phyloP scores from a whole-genome alignment of 2,113 vertebrate genomes.

The Nothobranchius kuhntae region DNA sequence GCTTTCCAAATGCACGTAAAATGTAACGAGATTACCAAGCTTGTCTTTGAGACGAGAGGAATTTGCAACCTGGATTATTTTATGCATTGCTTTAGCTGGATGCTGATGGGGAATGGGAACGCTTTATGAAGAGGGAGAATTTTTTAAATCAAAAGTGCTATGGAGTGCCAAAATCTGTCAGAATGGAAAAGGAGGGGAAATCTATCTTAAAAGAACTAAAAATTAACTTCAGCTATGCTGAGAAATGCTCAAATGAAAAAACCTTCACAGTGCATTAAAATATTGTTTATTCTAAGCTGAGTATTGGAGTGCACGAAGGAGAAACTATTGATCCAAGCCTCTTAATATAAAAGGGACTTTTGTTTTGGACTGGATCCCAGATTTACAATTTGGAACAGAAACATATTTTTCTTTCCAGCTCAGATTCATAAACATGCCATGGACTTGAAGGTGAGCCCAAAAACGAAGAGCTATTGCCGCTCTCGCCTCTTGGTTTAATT shows the following conservation, averaged over 20 bases:
- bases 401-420: neutral
- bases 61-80: conserved; percentile 8
- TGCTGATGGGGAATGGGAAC: conserved; percentile 12
- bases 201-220: neutral
- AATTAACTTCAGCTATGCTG: neutral
- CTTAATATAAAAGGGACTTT: neutral
- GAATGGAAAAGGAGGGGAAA: neutral
- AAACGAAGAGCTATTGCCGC: conserved; percentile 5
- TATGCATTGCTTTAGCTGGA: neutral
- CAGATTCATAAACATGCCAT: conserved; percentile 9
- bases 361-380: neutral
- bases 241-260: neutral
- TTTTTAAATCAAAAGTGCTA: conserved; percentile 13
- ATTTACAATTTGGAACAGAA: neutral
- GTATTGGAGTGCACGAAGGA: neutral
- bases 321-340: conserved; percentile 18
- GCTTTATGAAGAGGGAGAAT: conserved; percentile 1
- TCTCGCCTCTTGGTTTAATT: conserved; percentile 38
- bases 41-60: neutral
- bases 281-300: too few species aligned
- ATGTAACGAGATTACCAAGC: neutral
- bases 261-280: neutral
- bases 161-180: neutral
- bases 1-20: neutral
- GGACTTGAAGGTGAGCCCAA: conserved; percentile 12